Base-by-base conservation (phyloP, 2,888 invertebrate genomes). In the Agrotis ipsilon region DNA sequence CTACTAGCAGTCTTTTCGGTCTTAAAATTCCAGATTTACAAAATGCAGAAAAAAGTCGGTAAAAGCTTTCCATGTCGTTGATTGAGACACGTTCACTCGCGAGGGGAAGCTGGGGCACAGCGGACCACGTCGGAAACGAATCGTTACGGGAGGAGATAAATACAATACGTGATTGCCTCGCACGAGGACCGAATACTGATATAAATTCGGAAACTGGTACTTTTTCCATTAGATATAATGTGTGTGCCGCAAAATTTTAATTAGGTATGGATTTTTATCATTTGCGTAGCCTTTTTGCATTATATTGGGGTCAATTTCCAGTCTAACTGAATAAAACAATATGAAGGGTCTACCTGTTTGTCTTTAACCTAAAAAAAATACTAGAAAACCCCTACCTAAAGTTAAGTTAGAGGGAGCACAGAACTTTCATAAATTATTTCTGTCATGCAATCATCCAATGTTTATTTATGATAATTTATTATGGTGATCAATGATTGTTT, bases 121-220 rank as follows among this genome's bases (percentile, higher is more conserved):
- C 59, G 85, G 82, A 78, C 83, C 86, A 79, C 78, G 81, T 83
- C 90, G 89, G 89, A 89, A 88, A 86, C 88, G 82, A 89, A 91
- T 91, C 88, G 91, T 90, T 88, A 62, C 61, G 87, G 87, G 87
- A n/a, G 75, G 84, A 80, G 85, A 87, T 88, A 89, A 83, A 80
- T 76, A 72, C 58, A 61, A 63, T 48, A 51, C 82, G 82, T 67
- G 82, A 77, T 79, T 77, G 80, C 72, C 82, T 82, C 71, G 54
- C 18, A 52, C 68, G 55, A 60, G 52, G 84, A 82, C 76, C 68
- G 86, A 86, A 87, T 88, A 82, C 83, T 66, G 68, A 86, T 82
- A 19, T 11, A 21, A 1, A 19, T 14, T 39, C 16, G 39, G 45
- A 67, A 24, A 49, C 16, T 16, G 2, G 27, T 55, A 18, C 21